A percentile compares a stretch with the other conserved stretches of the same genome.
Evolutionary conservation across 2,113 vertebrate genomes (phyloP).

Genomic region (Sakesphorus luctuosus): DNA sequence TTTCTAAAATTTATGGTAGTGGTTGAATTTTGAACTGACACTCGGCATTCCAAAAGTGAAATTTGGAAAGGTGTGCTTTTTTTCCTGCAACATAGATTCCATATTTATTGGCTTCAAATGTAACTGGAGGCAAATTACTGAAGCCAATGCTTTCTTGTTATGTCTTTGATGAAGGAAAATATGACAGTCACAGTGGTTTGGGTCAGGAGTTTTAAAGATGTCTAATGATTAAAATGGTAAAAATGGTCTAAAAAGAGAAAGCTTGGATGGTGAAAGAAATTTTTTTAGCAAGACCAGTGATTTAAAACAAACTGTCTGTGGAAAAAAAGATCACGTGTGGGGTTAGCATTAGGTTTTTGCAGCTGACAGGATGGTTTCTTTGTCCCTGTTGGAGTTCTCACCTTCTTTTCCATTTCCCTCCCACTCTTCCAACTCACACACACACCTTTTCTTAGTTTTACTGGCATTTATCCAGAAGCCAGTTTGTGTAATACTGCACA

Average conservation of each 20-base stretch:
- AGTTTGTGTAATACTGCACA: background rate
- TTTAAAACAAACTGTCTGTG: background rate
- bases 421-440: background rate
- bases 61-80: background rate
- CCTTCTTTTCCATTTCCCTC: slow-evolving; percentile 12
- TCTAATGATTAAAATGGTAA: background rate
- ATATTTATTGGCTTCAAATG: slow-evolving; percentile 9
- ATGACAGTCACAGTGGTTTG: background rate
- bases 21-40: slow-evolving; percentile 6
- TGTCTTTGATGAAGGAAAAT: slow-evolving; percentile 7
- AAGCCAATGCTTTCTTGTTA: background rate
- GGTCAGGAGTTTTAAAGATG: background rate
- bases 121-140: background rate
- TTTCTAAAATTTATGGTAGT: slow-evolving; percentile 13
- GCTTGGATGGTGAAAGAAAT: background rate
- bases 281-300: background rate
- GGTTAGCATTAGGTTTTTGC: background rate
- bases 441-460: background rate
- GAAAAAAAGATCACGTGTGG: background rate
- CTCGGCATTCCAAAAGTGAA: slow-evolving; percentile 24
- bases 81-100: background rate
- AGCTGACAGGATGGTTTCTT: slow-evolving; percentile 2
- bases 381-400: background rate
- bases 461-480: background rate
- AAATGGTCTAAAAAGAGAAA: background rate